Conservation (phyloP, 2,888 invertebrate species). For the Lepidonotus clava region DNA sequence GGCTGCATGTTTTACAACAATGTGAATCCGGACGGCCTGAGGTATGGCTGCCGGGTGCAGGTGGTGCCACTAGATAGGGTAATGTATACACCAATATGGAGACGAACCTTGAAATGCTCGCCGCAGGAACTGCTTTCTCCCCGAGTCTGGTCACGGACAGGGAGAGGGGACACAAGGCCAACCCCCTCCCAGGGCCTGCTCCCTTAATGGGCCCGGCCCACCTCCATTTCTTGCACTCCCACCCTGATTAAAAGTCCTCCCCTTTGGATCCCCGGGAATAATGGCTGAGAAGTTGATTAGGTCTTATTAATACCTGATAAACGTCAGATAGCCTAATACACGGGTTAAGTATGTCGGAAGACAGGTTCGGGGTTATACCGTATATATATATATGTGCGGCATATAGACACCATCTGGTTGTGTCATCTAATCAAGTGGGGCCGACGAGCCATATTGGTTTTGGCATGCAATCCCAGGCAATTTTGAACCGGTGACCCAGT, state of each 20-base stretch:
- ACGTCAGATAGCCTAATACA: no score
- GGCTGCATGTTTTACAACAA: not conserved
- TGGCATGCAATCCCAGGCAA: not conserved
- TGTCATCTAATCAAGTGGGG: slow-evolving; percentile 13
- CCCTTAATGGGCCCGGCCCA: no score
- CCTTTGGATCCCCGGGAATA: no score
- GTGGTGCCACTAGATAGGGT: slow-evolving; percentile 11
- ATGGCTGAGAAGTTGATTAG: no score
- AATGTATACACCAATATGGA: not conserved
- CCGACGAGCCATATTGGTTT: not conserved
- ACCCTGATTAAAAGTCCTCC: no score
- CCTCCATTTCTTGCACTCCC: no score
- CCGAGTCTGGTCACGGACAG: not conserved
- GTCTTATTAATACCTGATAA: no score
- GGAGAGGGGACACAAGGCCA: not conserved
- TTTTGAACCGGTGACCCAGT: slow-evolving; percentile 10
- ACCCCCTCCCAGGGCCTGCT: no score
- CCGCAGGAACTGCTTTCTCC: not conserved
- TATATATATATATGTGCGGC: no score
- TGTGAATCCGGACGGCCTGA: slow-evolving; percentile 19
- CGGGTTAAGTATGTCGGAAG: no score
- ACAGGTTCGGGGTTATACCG: no score
- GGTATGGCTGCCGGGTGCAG: not conserved
- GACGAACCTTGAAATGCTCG: not conserved
- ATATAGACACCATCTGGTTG: not conserved